A percentile compares a stretch with the other conserved stretches of the same genome.
Evolutionary conservation across 2,113 vertebrate species (phyloP).

Genomic region (Chaetodon trifascialis): DNA sequence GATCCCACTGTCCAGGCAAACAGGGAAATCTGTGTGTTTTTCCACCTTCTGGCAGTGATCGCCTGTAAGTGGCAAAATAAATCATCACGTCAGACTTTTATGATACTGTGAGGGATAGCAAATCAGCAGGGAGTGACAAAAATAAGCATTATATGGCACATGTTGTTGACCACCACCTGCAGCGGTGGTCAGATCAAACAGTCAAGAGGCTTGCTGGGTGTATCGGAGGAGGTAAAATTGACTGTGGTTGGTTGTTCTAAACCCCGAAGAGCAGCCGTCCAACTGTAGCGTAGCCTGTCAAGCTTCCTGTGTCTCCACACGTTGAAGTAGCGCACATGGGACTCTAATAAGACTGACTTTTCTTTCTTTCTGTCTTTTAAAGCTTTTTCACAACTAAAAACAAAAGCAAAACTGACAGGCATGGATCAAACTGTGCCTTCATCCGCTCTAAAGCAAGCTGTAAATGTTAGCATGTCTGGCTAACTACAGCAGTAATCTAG

Average conservation of each 20-base stretch:
- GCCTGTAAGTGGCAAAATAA: slow-evolving; percentile 52
- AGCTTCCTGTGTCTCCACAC: too few relatives aligned
- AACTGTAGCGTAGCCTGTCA: neutral
- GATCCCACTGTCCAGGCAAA: slow-evolving; percentile 18
- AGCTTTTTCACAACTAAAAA: too few relatives aligned
- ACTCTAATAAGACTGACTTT: too few relatives aligned
- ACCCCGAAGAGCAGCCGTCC: neutral
- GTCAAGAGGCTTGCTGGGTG: neutral
- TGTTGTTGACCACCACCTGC: neutral
- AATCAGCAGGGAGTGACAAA: slow-evolving; percentile 15
- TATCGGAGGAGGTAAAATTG: neutral
- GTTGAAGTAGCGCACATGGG: too few relatives aligned
- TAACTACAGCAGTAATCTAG: neutral
- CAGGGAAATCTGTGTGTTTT: slow-evolving; percentile 40
- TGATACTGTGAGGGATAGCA: neutral
- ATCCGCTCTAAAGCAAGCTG: neutral
- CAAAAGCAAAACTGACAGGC: neutral
- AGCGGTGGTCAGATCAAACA: neutral
- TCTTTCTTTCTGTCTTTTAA: too few relatives aligned
- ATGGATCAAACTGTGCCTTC: neutral
- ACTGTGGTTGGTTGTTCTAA: neutral
- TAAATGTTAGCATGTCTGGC: neutral
- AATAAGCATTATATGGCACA: slow-evolving; percentile 6
- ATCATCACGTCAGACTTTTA: slow-evolving; percentile 49
- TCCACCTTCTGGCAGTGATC: slow-evolving; percentile 34